Conservation (phyloP, 2,797 vertebrate genomes). For the Echeneis naucrates region DNA sequence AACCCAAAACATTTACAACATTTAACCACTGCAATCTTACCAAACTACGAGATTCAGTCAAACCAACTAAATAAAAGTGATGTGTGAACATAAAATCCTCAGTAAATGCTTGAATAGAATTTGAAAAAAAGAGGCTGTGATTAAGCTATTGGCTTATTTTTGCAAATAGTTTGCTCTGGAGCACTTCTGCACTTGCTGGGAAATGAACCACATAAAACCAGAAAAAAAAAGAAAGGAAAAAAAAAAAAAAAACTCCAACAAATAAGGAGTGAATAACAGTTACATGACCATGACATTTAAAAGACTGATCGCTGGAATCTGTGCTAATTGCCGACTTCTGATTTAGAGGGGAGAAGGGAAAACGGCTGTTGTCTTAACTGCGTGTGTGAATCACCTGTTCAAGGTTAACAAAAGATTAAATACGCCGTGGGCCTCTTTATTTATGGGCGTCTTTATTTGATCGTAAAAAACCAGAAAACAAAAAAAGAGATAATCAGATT, state of each 20-base stretch:
- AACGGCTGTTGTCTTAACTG: neutral
- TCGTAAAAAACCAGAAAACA: neutral
- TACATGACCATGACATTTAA: slow-evolving; percentile 17
- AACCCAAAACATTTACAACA: neutral
- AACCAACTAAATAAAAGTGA: neutral
- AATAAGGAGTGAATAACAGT: slow-evolving; percentile 6
- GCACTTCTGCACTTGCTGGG: slow-evolving; percentile 18
- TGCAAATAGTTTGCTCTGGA: slow-evolving; percentile 13
- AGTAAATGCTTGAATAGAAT: slow-evolving; percentile 5
- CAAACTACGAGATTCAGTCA: neutral
- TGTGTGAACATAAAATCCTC: slow-evolving; percentile 3
- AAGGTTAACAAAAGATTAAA: slow-evolving; percentile 5
- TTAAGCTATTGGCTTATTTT: slow-evolving; percentile 5
- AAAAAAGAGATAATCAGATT: slow-evolving; percentile 39
- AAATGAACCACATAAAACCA: slow-evolving; percentile 36
- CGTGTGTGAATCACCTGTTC: slow-evolving; percentile 30
- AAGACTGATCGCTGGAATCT: slow-evolving; percentile 14
- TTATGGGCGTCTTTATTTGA: slow-evolving; percentile 24
- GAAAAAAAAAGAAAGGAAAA: too few relatives aligned
- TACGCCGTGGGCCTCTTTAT: slow-evolving; percentile 1
- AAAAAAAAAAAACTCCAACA: too few relatives aligned
- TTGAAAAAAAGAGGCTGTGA: neutral
- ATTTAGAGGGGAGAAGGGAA: slow-evolving; percentile 10
- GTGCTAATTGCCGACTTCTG: slow-evolving; percentile 1
- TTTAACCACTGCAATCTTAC: neutral